Percentiles rank a stretch among this genome's conserved stretches.
Evolutionary conservation across 2,113 vertebrate genomes (phyloP).

Genomic region (Salvelinus sp.): DNA sequence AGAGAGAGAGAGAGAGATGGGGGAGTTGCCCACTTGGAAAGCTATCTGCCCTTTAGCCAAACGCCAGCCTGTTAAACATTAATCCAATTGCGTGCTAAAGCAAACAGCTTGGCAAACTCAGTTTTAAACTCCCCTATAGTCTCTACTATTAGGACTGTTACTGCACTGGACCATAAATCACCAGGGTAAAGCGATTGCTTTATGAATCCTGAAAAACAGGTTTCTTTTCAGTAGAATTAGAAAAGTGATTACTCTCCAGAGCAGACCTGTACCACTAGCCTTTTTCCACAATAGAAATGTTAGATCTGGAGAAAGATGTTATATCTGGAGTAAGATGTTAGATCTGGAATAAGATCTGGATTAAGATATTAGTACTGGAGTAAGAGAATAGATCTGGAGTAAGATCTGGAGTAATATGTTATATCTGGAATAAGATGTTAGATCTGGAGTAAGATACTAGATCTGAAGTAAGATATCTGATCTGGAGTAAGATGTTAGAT

Average conservation of each 20-base stretch:
- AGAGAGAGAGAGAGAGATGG: neutral
- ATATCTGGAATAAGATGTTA: no score
- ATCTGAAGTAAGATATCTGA: no score
- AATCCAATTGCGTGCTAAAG: conserved; percentile 56
- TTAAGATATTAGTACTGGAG: no score
- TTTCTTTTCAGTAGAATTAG: conserved; percentile 49
- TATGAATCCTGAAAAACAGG: conserved; percentile 56
- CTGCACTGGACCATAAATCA: conserved; percentile 59
- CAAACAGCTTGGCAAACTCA: conserved; percentile 60
- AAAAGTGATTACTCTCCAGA: conserved; percentile 42
- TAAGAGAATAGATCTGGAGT: no score
- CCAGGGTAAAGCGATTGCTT: conserved; percentile 50
- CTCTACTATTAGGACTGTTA: conserved; percentile 38
- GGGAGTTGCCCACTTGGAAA: conserved; percentile 20
- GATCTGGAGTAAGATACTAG: no score
- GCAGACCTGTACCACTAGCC: neutral
- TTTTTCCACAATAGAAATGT: conserved; percentile 50
- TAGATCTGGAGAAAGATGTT: no score
- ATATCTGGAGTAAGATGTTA: no score
- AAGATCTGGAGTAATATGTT: no score
- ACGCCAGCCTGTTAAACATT: conserved; percentile 68
- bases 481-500: no score
- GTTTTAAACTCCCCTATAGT: conserved; percentile 24
- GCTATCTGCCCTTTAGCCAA: conserved; percentile 50
- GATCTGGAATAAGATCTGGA: no score